phyloP scores from a whole-genome alignment of 2,797 vertebrate species.

The Choloepus didactylus region DNA sequence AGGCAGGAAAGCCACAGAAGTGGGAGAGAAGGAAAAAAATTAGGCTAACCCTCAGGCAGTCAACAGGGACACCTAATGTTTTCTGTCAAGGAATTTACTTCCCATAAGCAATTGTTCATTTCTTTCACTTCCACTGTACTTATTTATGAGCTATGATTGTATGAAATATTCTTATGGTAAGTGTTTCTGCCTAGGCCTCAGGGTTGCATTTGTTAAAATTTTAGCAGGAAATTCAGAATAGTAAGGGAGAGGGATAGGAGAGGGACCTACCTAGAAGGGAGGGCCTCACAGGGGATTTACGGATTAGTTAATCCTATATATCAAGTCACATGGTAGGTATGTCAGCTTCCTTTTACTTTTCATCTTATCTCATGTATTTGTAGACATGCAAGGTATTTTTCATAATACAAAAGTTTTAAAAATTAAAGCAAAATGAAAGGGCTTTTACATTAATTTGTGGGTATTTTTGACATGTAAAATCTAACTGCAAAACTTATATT shows the following conservation, averaged over 20 bases:
- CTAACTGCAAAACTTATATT: conserved; percentile 1
- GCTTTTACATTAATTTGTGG: not conserved
- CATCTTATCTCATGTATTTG: not conserved
- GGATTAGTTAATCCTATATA: not conserved
- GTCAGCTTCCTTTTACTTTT: not conserved
- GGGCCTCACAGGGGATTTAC: not conserved
- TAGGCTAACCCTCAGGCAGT: not conserved
- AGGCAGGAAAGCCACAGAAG: not conserved
- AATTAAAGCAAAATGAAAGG: conserved; percentile 47
- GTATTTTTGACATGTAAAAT: conserved; percentile 48
- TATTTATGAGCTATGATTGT: not conserved
- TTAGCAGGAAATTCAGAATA: conserved; percentile 30
- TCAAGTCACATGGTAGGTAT: not conserved
- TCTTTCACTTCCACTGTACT: not conserved
- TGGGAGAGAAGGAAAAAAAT: not conserved
- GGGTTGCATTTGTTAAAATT: not conserved
- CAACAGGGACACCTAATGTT: not conserved
- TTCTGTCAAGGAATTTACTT: not conserved
- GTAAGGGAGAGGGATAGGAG: not conserved
- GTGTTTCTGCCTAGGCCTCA: not conserved
- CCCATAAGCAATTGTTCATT: not conserved
- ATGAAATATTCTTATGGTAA: not conserved
- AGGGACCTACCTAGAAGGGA: fast-evolving
- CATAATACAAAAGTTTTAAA: conserved; percentile 18
- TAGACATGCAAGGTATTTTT: not conserved